A percentile compares a stretch with the other conserved stretches of the same genome.
Conservation (phyloP, 2,113 vertebrate species). For the Hassar affinis region DNA sequence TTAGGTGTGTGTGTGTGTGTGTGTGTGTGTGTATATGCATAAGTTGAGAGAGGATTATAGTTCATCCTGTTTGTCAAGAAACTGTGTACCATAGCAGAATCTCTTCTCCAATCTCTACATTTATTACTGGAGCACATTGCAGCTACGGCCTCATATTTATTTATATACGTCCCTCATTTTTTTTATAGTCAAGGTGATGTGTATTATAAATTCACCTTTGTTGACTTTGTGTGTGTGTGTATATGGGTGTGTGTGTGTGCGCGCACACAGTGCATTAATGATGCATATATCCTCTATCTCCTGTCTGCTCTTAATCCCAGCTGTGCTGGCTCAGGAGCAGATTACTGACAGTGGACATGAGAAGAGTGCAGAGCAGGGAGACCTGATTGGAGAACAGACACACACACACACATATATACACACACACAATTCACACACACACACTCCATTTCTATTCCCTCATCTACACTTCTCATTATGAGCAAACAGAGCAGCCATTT, state of each 20-base stretch:
- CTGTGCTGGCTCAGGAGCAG: slow-evolving; percentile 73
- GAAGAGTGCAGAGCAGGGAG: slow-evolving; percentile 58
- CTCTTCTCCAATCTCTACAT: not conserved
- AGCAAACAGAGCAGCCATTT: slow-evolving; percentile 52
- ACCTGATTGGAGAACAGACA: slow-evolving; percentile 2
- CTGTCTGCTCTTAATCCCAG: slow-evolving; percentile 73
- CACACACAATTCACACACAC: slow-evolving; percentile 9
- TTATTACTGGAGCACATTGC: not conserved
- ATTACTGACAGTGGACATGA: slow-evolving; percentile 73
- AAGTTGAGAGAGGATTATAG: not conserved
- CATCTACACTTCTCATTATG: slow-evolving; percentile 50
- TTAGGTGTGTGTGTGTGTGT: slow-evolving; percentile 7
- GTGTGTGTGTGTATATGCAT: slow-evolving; percentile 46
- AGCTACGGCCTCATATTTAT: not conserved
- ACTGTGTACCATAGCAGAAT: not conserved
- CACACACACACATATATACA: slow-evolving; percentile 28
- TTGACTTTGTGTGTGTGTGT: slow-evolving; percentile 68
- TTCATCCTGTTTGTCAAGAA: slow-evolving; percentile 4
- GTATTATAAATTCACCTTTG: slow-evolving; percentile 63
- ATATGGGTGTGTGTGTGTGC: slow-evolving; percentile 51
- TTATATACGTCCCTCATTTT: slow-evolving; percentile 19
- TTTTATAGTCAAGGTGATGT: slow-evolving; percentile 27
- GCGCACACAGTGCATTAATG: slow-evolving; percentile 69
- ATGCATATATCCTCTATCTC: slow-evolving; percentile 71
- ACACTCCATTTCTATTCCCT: slow-evolving; percentile 37